Conservation (phyloP, 1,140 invertebrate genomes). For the Nautilus pompilius region DNA sequence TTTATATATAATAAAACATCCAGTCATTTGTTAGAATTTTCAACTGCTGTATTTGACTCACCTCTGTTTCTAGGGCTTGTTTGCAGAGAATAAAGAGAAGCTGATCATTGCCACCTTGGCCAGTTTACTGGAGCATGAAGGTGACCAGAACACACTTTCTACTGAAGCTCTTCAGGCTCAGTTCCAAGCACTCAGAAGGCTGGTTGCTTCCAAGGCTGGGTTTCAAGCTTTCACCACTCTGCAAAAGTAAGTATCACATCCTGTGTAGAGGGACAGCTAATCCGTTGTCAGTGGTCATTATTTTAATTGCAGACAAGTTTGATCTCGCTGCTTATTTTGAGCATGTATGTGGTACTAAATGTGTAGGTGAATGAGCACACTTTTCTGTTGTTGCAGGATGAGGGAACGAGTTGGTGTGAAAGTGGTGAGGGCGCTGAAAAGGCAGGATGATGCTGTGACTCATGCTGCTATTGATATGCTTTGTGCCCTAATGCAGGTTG, state of each 20-base stretch:
- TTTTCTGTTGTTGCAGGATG: conserved; percentile 64
- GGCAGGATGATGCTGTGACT: conserved; percentile 84
- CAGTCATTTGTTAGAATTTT: too few relatives aligned
- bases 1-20: too few relatives aligned
- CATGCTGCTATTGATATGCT: conserved; percentile 97
- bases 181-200: conserved; percentile 87
- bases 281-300: too few relatives aligned
- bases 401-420: conserved; percentile 90
- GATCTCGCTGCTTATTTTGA: background rate
- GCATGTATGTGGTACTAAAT: conserved; percentile 4
- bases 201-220: conserved; percentile 96
- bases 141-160: conserved; percentile 63
- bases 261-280: background rate
- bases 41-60: background rate
- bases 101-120: conserved; percentile 80
- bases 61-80: conserved; percentile 72
- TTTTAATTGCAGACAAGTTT: too few relatives aligned
- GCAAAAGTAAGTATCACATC: conserved; percentile 65
- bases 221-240: conserved; percentile 93
- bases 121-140: conserved; percentile 70
- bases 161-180: conserved; percentile 72
- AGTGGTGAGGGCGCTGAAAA: conserved; percentile 85
- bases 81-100: conserved; percentile 98
- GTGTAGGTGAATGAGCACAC: too few relatives aligned
- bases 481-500: conserved; percentile 89